These are phyloP conservation scores for Anagyrus pseudococci DNA, from an alignment of 2,888 invertebrate genomes.

Conservation along the genomic window DNA sequence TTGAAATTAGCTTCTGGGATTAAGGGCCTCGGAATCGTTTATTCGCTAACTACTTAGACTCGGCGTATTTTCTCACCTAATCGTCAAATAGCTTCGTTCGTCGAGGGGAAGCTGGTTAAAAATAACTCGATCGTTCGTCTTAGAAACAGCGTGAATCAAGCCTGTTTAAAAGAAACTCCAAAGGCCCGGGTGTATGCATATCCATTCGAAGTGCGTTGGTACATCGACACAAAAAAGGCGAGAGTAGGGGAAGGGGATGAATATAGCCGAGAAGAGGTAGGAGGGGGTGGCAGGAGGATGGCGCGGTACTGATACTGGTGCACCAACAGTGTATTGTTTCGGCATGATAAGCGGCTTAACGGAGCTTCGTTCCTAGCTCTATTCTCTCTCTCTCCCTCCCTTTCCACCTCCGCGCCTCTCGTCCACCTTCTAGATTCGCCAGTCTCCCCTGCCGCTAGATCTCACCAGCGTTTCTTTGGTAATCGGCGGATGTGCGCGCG, in stretches of 20 bases:
- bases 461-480: constrained; percentile 9
- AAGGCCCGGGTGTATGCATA: neutral
- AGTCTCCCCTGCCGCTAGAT: constrained; percentile 1
- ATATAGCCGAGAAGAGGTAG: too few relatives aligned
- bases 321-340: constrained; percentile 62
- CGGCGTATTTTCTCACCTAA: too few relatives aligned
- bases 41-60: too few relatives aligned
- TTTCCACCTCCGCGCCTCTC: constrained; percentile 16
- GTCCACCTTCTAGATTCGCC: neutral
- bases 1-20: too few relatives aligned
- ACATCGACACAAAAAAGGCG: constrained; percentile 2
- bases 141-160: too few relatives aligned
- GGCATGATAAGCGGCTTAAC: constrained; percentile 63
- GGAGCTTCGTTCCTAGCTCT: constrained; percentile 53
- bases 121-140: too few relatives aligned
- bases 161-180: too few relatives aligned
- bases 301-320: constrained; percentile 60
- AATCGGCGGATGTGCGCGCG: constrained; percentile 14
- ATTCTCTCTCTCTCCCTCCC: constrained; percentile 42
- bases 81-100: too few relatives aligned
- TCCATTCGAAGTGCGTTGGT: neutral
- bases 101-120: too few relatives aligned
- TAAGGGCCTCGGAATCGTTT: too few relatives aligned
- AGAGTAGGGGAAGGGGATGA: constrained; percentile 34
- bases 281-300: constrained; percentile 40